These are phyloP conservation scores for Troilus luridus DNA, from an alignment of 2,888 invertebrate species.

Conservation along the genomic window DNA sequence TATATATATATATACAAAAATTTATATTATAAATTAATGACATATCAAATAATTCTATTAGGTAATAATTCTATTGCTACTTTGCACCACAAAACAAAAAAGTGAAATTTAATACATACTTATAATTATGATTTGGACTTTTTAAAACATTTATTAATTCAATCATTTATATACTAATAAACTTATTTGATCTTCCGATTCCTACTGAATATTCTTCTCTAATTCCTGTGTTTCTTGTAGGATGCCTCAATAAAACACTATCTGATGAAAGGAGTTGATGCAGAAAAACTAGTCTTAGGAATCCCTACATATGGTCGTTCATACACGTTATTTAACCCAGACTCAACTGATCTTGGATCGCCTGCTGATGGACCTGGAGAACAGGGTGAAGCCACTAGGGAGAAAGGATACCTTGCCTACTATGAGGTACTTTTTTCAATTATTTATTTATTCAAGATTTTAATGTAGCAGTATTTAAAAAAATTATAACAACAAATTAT, in stretches of 20 bases:
- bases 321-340: conserved; percentile 89
- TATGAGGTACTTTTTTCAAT: conserved; percentile 79
- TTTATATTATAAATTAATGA: too few species aligned
- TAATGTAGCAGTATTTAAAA: too few species aligned
- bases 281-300: conserved; percentile 85
- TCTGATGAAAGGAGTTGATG: conserved; percentile 82
- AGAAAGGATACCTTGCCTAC: conserved; percentile 93
- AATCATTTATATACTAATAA: neutral
- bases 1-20: too few species aligned
- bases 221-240: conserved; percentile 70
- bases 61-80: too few species aligned
- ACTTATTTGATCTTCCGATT: neutral
- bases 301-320: conserved; percentile 93
- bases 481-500: too few species aligned
- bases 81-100: too few species aligned
- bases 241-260: conserved; percentile 90
- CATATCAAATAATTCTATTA: too few species aligned
- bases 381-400: conserved; percentile 91
- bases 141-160: neutral
- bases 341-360: conserved; percentile 87
- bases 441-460: too few species aligned
- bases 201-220: conserved; percentile 1
- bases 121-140: neutral
- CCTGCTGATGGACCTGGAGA: conserved; percentile 93
- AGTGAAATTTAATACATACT: too few species aligned